Evolutionary conservation across 2,888 invertebrate species (phyloP).

Genomic region (Apamea crenata): DNA sequence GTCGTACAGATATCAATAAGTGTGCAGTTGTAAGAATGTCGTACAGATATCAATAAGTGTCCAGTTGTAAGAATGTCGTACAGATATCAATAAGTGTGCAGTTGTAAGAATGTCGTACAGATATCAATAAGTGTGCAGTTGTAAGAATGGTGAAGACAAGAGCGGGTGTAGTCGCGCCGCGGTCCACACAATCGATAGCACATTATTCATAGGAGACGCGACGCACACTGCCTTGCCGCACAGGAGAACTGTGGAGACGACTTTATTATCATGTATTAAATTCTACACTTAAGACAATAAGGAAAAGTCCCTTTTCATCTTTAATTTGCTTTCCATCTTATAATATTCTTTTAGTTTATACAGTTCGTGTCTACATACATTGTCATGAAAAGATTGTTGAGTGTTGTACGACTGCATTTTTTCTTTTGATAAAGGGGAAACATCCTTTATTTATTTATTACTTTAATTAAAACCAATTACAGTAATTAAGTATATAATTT

Average conservation of each 20-base stretch:
- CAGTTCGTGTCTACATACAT: not conserved
- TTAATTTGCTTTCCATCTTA: not conserved
- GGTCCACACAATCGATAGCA: slow-evolving; percentile 60
- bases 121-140: slow-evolving; percentile 24
- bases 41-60: slow-evolving; percentile 2
- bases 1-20: slow-evolving; percentile 1
- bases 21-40: slow-evolving; percentile 26
- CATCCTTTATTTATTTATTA: too few relatives aligned
- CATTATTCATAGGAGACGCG: slow-evolving; percentile 61
- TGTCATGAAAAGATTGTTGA: not conserved
- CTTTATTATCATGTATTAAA: not conserved
- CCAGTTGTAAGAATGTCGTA: slow-evolving; percentile 25
- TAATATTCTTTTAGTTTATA: not conserved
- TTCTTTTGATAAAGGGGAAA: not conserved
- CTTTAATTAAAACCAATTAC: too few relatives aligned
- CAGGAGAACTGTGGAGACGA: slow-evolving; percentile 15
- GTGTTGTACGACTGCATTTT: not conserved
- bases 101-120: slow-evolving; percentile 10
- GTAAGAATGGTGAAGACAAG: slow-evolving; percentile 30
- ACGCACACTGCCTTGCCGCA: slow-evolving; percentile 42
- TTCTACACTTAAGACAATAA: not conserved
- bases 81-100: slow-evolving; percentile 9
- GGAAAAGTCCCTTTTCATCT: not conserved
- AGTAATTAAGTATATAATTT: too few relatives aligned
- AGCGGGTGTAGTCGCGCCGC: slow-evolving; percentile 30